Percentiles rank a stretch among this genome's conserved stretches.
These are phyloP conservation scores for Diorhabda elongata DNA, from an alignment of 1,140 invertebrate genomes.

Conservation along the genomic window DNA sequence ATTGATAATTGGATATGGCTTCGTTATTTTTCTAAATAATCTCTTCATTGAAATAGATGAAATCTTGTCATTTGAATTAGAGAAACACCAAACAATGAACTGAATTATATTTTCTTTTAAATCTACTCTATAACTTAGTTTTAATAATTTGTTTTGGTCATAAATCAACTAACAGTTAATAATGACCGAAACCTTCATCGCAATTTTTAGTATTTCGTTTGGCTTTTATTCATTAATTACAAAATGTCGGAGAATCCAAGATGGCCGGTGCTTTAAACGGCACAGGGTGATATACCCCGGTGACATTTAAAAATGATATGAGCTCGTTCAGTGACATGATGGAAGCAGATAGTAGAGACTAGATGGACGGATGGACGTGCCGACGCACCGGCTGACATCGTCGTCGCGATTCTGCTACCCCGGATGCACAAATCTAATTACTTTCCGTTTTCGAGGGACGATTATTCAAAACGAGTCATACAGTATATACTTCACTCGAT, in stretches of 20 bases:
- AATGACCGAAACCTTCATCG: background rate
- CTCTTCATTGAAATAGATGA: too few species aligned
- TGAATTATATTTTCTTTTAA: too few species aligned
- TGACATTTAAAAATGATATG: constrained; percentile 33
- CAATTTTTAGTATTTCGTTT: background rate
- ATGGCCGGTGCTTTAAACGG: constrained; percentile 20
- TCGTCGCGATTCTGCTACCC: background rate
- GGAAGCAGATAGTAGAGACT: background rate
- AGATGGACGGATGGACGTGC: constrained; percentile 4
- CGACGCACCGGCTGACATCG: background rate
- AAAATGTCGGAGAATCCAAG: constrained; percentile 22
- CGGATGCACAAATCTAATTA: constrained; percentile 10
- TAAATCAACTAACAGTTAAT: too few species aligned
- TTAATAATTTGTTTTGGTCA: too few species aligned
- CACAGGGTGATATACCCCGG: constrained; percentile 8
- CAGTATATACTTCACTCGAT: background rate
- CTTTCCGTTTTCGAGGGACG: constrained; percentile 12
- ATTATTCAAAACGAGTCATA: constrained; percentile 10
- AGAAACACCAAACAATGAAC: too few species aligned
- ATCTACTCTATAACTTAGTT: too few species aligned
- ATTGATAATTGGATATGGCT: too few species aligned
- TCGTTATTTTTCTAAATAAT: too few species aligned
- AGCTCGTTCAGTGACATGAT: constrained; percentile 9
- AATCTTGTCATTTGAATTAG: too few species aligned
- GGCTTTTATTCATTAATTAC: constrained; percentile 28